These are phyloP conservation scores for Syncerus caffer DNA, from an alignment of 2,797 vertebrate genomes.

Conservation along the genomic window DNA sequence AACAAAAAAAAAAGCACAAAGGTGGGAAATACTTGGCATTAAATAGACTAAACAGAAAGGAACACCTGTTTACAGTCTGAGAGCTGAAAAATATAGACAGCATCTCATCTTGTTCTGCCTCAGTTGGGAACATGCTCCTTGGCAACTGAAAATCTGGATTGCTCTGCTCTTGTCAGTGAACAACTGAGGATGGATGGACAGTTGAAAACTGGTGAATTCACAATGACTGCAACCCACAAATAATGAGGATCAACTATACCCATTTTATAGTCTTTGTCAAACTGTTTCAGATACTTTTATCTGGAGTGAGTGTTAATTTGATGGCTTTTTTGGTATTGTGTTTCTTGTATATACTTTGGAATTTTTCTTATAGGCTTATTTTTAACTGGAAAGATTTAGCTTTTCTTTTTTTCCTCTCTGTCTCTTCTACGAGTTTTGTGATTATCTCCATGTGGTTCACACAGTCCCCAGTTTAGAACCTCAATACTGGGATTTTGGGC, in stretches of 20 bases:
- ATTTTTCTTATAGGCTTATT: slow-evolving; percentile 6
- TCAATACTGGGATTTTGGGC: background rate
- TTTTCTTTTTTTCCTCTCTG: background rate
- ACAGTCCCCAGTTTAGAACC: background rate
- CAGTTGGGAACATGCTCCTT: background rate
- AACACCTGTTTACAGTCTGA: background rate
- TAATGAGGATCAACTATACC: background rate
- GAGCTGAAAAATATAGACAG: background rate
- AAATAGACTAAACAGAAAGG: background rate
- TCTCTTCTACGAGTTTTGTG: slow-evolving; percentile 8
- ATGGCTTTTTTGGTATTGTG: background rate
- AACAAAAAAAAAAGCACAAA: background rate
- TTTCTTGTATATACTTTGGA: background rate
- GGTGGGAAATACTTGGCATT: background rate
- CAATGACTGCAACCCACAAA: background rate
- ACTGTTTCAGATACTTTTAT: background rate
- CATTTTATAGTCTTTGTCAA: slow-evolving; percentile 40
- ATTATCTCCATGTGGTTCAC: slow-evolving; percentile 30
- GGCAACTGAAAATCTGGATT: background rate
- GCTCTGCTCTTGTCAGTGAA: background rate
- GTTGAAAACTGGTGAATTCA: background rate
- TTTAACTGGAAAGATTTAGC: background rate
- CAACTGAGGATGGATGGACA: background rate
- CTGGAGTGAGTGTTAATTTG: background rate
- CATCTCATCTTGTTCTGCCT: background rate